Evolutionary conservation across 2,113 vertebrate genomes (phyloP), one percentile per base, ranked within the genome.

Genomic region (Scalopus aquaticus): DNA sequence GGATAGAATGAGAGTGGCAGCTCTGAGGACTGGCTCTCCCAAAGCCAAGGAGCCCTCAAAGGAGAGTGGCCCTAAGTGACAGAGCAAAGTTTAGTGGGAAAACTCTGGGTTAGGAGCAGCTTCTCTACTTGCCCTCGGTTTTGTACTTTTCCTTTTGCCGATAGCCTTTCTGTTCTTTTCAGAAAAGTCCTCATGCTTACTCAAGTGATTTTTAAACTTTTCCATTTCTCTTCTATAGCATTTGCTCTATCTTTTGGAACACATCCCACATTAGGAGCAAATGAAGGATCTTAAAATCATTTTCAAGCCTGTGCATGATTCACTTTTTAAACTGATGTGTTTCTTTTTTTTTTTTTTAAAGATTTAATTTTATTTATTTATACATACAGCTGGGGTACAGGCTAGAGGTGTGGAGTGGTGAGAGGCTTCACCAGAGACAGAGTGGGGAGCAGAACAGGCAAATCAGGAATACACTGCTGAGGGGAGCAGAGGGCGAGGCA

Each of bases 241-340:
- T 91, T 91, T 91, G 54, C 16, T 72, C 46, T 67, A 88, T 76
- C 6, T 1, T 39, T 7, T 46, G 8, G 12, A 49, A 89, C 8
- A 58, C n/a, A 64, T 56, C 64, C 32, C 80, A 42, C 2, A 3
- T 58, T 51, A 85, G 74, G 26, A 91, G 24, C 13, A 82, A 88
- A 74, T 84, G 54, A 51, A 13, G 8, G 11, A 28, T 65, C 11
- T 81, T 88, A 81, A 91, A 74, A 80, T 80, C 74, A 79, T 35
- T 88, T 65, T 65, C 28, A 67, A 70, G 35, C 7, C 44, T 85
- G 9, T 60, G 35, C 30, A 39, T 84, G 74, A 70, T 76, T 89
- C 74, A 72, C 39, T 90, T 49, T 91, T 81, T 44, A 84, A 70
- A 51, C 32, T 28, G 67, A 76, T 76, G 51, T 86, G 82, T 89